Evolutionary conservation across 2,888 invertebrate species (phyloP).

Genomic region (Lampropteryx suffumata): DNA sequence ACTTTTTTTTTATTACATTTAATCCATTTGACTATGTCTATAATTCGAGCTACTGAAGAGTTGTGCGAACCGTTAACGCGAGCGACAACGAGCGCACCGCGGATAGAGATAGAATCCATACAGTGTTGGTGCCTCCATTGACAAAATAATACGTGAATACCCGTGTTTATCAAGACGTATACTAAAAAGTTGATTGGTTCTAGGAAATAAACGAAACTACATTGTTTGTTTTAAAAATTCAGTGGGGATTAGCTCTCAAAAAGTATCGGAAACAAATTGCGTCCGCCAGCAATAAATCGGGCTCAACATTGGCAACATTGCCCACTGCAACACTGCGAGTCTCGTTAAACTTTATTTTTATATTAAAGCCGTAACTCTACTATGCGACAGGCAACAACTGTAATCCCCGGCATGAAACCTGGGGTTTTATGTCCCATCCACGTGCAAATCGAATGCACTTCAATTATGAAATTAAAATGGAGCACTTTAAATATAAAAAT

Average conservation of each 20-base stretch:
- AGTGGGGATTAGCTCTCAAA: slow-evolving; percentile 55
- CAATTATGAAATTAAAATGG: slow-evolving; percentile 23
- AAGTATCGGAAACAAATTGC: slow-evolving; percentile 67
- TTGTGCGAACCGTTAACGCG: too few species aligned
- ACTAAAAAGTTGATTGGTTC: not conserved
- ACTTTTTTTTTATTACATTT: too few species aligned
- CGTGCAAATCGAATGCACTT: slow-evolving; percentile 34
- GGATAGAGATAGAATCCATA: too few species aligned
- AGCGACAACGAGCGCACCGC: too few species aligned
- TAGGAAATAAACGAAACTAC: slow-evolving; percentile 22
- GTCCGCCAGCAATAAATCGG: slow-evolving; percentile 69
- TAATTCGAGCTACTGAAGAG: too few species aligned
- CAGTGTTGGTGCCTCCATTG: too few species aligned
- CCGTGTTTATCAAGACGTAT: too few species aligned
- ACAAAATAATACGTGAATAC: too few species aligned
- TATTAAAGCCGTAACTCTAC: slow-evolving; percentile 75
- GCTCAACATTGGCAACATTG: slow-evolving; percentile 59
- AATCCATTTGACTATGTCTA: too few species aligned
- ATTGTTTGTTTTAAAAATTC: slow-evolving; percentile 35
- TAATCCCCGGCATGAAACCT: slow-evolving; percentile 63
- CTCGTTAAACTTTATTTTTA: slow-evolving; percentile 81
- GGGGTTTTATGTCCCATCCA: slow-evolving; percentile 48
- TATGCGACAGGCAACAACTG: slow-evolving; percentile 56
- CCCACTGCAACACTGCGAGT: slow-evolving; percentile 53
- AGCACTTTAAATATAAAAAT: not conserved